These are phyloP conservation scores for Melipona bicolor DNA, from an alignment of 2,888 invertebrate species.

Conservation along the genomic window DNA sequence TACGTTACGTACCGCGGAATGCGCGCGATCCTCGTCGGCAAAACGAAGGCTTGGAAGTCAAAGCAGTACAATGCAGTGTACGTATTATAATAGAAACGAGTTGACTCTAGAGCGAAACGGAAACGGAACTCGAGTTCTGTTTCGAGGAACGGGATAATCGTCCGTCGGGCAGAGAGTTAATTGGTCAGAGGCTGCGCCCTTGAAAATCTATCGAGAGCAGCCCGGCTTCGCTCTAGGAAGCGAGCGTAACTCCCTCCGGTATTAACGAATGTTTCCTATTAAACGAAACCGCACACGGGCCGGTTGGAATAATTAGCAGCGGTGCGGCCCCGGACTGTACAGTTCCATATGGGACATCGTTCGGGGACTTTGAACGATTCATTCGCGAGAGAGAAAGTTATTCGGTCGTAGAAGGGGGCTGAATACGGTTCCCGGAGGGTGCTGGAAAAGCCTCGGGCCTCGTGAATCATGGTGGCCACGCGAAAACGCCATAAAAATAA, in stretches of 20 bases:
- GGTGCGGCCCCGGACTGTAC: background rate
- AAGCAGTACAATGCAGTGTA: background rate
- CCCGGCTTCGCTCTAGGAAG: background rate
- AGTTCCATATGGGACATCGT: slow-evolving; percentile 54
- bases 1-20: no score
- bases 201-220: background rate
- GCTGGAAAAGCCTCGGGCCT: slow-evolving; percentile 55
- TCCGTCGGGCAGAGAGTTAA: slow-evolving; percentile 5
- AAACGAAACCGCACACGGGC: slow-evolving; percentile 51
- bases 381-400: slow-evolving; percentile 34
- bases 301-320: slow-evolving; percentile 56
- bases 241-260: slow-evolving; percentile 41
- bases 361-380: slow-evolving; percentile 64
- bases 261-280: slow-evolving; percentile 60
- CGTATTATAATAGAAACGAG: background rate
- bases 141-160: background rate
- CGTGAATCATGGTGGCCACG: slow-evolving; percentile 77
- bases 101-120: background rate
- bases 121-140: background rate
- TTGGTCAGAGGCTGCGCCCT: background rate
- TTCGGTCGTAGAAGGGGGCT: slow-evolving; percentile 1
- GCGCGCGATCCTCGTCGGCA: background rate
- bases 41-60: background rate
- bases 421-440: slow-evolving; percentile 49
- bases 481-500: slow-evolving; percentile 78